Evolutionary conservation across 92 coral and sea anemone species (phyloP), one percentile per base, ranked within the genome.

Genomic region (Palythoa grandis): DNA sequence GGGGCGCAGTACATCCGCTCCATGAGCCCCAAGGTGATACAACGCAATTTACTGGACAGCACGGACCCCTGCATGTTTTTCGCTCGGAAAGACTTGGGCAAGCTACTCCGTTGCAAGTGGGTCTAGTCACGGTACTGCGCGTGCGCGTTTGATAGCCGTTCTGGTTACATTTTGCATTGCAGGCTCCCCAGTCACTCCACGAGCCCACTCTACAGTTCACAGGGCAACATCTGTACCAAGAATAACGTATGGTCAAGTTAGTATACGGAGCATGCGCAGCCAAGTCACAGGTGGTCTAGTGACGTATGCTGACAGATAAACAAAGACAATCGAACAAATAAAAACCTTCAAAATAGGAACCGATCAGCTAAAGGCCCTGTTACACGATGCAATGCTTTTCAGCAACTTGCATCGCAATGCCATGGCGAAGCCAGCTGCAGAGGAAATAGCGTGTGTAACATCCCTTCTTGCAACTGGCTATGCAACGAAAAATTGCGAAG

Each of bases 201-300:
- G 68, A 70, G 12, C 87, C 56, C 52, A 83, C 87, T 24, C 72
- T 89, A 70, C 99, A 96, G 84, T 92, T 83, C 7, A 90, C 94
- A 14, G 99, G 99, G 61, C 99, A 96, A 83, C 99, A 96, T 23
- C 99, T 87, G 75, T 96, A 94, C 11, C 86, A 47, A 25, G 80
- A 89, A 10, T 79, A 4, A 57, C 5, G 12, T 7, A 12, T 1
- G 47, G 12, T 38, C 5, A 35, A 23, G 35, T 57, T 9, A 74
- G 20, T 23, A 48, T 20, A 0, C n/a, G 39, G 69, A 63, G 2
- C 69, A 63, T 63, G 69, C 69, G 69, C 69, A 63, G 23, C 17
- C 65, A 58, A 58, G 5, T 7, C 60, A 58, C 7, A 4, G 9
- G n/a, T 58, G 2, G 1, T 16, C 25, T 19, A 17, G 40, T 7